Conservation (phyloP, 2,888 invertebrate species). For the Ophioninae sp. region DNA sequence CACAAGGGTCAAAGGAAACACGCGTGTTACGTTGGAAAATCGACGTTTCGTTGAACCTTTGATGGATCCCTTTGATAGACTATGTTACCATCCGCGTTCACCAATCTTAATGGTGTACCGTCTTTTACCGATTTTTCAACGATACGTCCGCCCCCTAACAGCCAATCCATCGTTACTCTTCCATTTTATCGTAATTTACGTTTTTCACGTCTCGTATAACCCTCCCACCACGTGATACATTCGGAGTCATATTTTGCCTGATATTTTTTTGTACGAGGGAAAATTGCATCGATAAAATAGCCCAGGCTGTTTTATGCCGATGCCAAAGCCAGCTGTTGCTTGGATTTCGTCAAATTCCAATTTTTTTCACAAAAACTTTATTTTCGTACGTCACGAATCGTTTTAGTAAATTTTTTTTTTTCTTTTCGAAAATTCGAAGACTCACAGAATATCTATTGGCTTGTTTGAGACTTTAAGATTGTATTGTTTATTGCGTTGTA, state of each 20-base stretch:
- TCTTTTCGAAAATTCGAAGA: no score
- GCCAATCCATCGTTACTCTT: slow-evolving; percentile 35
- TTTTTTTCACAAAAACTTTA: no score
- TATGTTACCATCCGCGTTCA: neutral
- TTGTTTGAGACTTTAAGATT: no score
- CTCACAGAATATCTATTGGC: no score
- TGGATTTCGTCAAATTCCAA: no score
- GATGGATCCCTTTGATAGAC: slow-evolving; percentile 2
- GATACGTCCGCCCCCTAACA: slow-evolving; percentile 16
- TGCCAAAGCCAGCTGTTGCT: no score
- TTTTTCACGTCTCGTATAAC: slow-evolving; percentile 39
- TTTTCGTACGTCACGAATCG: no score
- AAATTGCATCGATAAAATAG: no score
- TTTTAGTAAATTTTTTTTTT: no score
- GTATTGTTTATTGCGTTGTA: no score
- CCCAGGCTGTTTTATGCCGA: no score
- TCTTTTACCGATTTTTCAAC: slow-evolving; percentile 31
- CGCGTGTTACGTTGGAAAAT: slow-evolving; percentile 68
- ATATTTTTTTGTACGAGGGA: neutral
- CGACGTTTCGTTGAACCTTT: slow-evolving; percentile 37
- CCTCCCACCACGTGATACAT: slow-evolving; percentile 14
- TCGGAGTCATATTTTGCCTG: slow-evolving; percentile 27
- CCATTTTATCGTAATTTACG: slow-evolving; percentile 49
- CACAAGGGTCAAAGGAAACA: slow-evolving; percentile 68
- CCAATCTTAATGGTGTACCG: slow-evolving; percentile 6